Base-by-base conservation (phyloP, 1,140 invertebrate genomes). In the Carcinoscorpius rotundicauda region DNA sequence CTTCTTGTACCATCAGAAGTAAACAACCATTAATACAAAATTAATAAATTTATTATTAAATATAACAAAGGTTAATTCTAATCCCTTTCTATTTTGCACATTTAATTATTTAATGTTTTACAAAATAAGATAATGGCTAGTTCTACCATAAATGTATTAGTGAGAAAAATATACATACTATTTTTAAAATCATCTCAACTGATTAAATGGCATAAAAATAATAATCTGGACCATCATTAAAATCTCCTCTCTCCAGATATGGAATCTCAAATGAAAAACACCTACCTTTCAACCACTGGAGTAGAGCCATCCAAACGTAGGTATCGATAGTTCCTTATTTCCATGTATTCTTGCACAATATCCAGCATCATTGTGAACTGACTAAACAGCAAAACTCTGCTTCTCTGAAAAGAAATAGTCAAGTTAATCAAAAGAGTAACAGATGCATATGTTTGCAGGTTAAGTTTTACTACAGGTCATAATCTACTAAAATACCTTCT, bases 351-450 rank as follows among this genome's bases (percentile, higher is more conserved):
- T 83, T 97, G 93, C 57, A 98, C 76, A 29, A 98, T 79, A 76
- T 98, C 93, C 69, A 98, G 89, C 91, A 97, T 95, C 76, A 91
- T 88, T 1, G 91, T 94, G 91, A 98, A 97, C 77, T 97, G 93
- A 8, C 93, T 96, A 77, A 97, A 98, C 71, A 98, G 91, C 6
- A 98, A 81, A 0, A 97, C 93, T 66, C 93, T 52, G 52, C 65
- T 60, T 59, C n/a, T 64, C 64, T 64, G 58, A 52, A 61, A 65
- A 11, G 29, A 29, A 29, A 29, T 29, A 29, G 29, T 29, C 29
- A 29, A 29, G 10, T 56, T 11, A 11, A 56, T 10, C 10, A 11
- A 10, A 56, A 56, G 1, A 10, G 10, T 10, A 56, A 56, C 55
- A 56, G 11, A 10, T 10, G 55, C 55, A 56, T 56, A 10, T 10